Base-by-base conservation (phyloP, 2,888 invertebrate genomes). In the Pollenia angustigena region DNA sequence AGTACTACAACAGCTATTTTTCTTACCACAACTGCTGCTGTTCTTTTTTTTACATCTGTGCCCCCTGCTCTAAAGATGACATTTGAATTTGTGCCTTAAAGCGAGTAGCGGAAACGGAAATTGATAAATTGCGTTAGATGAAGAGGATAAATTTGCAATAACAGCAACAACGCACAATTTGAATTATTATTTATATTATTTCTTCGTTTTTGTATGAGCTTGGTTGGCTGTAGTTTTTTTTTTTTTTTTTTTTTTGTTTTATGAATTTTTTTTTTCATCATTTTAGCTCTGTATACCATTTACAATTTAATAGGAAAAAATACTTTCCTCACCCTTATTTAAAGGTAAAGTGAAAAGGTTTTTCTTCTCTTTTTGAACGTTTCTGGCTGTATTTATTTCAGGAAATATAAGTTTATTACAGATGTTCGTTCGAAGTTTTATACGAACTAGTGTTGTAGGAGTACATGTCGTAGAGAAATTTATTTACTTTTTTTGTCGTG, bases 61-160 rank as follows among this genome's bases (percentile, higher is more conserved):
- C 10, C 32, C 16, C 16, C 50, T 50, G 12, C n/a, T 54, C 48
- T 62, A 69, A 69, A 42, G 7, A 56, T 62, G 68, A 52, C 72
- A 60, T 78, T 79, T 79, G 16, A 54, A 46, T 54, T 48, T 16
- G 32, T 32, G 79, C 85, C 81, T 72, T 23, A 52, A 69, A 84
- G 68, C 68, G 54, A 68, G 62, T 50, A 85, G 40, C 72, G 81
- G 76, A 81, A 72, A 76, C 71, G 87, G 87, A 87, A 87, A 87
- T 87, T 87, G 84, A 87, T 87, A 87, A 85, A 87, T 87, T 84
- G 76, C 81, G 40, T 87, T 87, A 84, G 76, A 81, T 68, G 78
- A 74, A 72, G 76, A 62, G 58, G 62, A 80, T 74, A 82, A 71
- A 71, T 83, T 83, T 75, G 62, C 83, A 80, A 75, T 46, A 52